Percentiles rank a stretch among this genome's conserved stretches.
These are phyloP conservation scores for Nemurella pictetii DNA, from an alignment of 2,888 invertebrate genomes.

Conservation along the genomic window DNA sequence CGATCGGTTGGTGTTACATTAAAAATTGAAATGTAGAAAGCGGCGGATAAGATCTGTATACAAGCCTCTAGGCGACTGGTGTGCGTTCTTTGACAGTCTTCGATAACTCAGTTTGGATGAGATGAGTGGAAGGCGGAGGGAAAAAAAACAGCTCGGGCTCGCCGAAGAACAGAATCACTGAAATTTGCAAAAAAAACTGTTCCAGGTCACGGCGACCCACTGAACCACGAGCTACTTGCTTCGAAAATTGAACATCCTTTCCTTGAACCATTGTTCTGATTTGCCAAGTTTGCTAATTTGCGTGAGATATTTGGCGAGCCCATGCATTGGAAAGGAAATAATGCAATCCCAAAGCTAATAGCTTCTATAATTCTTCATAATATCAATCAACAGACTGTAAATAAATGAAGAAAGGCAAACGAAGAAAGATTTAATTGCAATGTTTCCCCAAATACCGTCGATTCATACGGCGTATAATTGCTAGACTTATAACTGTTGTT, in stretches of 20 bases:
- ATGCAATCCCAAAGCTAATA: too few species aligned
- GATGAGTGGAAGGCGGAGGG: not conserved
- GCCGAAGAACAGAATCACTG: not conserved
- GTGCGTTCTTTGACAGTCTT: not conserved
- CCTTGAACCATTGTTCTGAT: not conserved
- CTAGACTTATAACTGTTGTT: too few species aligned
- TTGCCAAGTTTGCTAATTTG: too few species aligned
- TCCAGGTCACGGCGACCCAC: not conserved
- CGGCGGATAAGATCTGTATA: not conserved
- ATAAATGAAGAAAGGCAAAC: too few species aligned
- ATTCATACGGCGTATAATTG: too few species aligned
- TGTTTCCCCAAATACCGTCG: too few species aligned
- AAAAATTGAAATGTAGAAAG: not conserved
- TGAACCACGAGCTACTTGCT: not conserved
- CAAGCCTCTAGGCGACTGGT: not conserved
- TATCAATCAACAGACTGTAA: too few species aligned
- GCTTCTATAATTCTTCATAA: too few species aligned
- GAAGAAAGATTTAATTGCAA: too few species aligned
- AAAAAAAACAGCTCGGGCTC: not conserved
- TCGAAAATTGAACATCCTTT: not conserved
- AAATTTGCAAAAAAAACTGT: not conserved
- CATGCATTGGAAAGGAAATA: too few species aligned
- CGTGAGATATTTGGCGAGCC: too few species aligned
- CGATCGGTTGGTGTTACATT: not conserved
- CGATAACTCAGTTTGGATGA: not conserved